Conservation (phyloP, 2,888 invertebrate species). For the Cheilosia variabilis region DNA sequence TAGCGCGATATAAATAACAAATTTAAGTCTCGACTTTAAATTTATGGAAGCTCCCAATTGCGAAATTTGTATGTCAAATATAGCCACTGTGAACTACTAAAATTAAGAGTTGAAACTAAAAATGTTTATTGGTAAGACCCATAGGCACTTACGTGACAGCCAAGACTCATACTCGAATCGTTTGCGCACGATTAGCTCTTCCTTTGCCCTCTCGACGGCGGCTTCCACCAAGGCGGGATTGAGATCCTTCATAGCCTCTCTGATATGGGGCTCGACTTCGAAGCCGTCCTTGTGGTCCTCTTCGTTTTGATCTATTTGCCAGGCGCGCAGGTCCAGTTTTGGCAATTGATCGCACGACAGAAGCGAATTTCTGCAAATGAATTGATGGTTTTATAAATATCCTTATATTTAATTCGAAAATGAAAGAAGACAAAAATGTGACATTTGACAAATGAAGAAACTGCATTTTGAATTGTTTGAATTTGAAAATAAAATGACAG, state of each 20-base stretch:
- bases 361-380: constrained; percentile 86
- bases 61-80: no score
- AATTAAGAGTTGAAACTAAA: no score
- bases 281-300: constrained; percentile 80
- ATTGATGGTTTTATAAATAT: not conserved
- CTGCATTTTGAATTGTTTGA: no score
- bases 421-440: no score
- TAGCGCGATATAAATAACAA: no score
- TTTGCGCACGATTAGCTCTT: constrained; percentile 89
- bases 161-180: constrained; percentile 93
- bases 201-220: constrained; percentile 91
- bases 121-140: no score
- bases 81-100: no score
- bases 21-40: no score
- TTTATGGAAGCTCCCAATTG: no score
- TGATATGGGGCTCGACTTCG: constrained; percentile 81
- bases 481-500: no score
- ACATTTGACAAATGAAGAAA: no score
- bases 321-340: constrained; percentile 88
- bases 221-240: constrained; percentile 89
- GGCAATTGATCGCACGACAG: constrained; percentile 90
- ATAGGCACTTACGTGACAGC: constrained; percentile 87
- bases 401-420: no score
- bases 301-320: constrained; percentile 86
- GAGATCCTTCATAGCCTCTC: constrained; percentile 87